Base-by-base conservation (phyloP, 2,888 invertebrate genomes). In the Gonocerus acuteangulatus region DNA sequence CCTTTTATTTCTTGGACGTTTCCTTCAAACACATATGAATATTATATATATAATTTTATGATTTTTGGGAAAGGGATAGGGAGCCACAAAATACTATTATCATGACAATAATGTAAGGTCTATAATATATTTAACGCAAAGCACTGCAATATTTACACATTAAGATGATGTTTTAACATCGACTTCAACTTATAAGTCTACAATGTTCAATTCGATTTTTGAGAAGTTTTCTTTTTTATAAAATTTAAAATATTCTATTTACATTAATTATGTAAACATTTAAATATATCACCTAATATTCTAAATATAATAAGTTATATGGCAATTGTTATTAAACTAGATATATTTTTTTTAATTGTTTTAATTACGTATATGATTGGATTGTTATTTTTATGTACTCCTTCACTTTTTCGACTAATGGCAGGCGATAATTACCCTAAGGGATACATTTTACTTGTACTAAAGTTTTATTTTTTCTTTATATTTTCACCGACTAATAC, bases 201-300 rank as follows among this genome's bases (percentile, higher is more conserved):
- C 57, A 61, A 56, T 45, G 58, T 62, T 60, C 62, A 65, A 65
- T 65, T 65, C 65, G 64, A 62, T 62, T 52, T 65, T 61, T 63
- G 64, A 65, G 65, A 64, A 64, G 65, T 63, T 64, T 60, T 51
- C 16, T 48, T 32, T 21, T 62, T 57, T 64, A 62, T 52, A 65
- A 65, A 63, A 63, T 65, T 54, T 73, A 72, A 74, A 70, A 74
- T 65, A 62, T 63, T 56, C 61, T 65, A 65, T 65, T 61, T 65
- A 65, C 65, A 65, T 23, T 36, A 62, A 62, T 61, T 49, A 62
- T 48, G 61, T 62, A 60, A 64, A 63, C 63, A 65, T 62, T 62
- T 61, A 65, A 61, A 52, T 61, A 61, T 65, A 65, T 65, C 62
- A 63, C 52, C 65, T 65, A 65, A 60, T 59, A 59, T 47, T 61